Base-by-base conservation (phyloP, 1,140 invertebrate genomes). In the Coenobita brevimanus region DNA sequence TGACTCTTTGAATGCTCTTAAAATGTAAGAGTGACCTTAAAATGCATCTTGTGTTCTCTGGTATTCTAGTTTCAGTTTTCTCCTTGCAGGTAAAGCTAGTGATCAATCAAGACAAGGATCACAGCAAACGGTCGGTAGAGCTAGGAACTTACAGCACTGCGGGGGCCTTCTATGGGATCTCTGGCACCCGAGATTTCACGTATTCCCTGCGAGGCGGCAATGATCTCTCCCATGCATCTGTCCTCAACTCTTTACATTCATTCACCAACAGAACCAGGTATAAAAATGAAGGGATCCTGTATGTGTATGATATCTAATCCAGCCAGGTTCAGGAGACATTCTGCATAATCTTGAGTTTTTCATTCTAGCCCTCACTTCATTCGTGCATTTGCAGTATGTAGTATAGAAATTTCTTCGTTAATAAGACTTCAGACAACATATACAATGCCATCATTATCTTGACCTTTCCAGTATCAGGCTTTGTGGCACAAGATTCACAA, bases 31-130 rank as follows among this genome's bases (percentile, higher is more conserved):
- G n/a, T n/a, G n/a, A n/a, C n/a, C n/a, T n/a, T n/a, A n/a, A n/a
- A n/a, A n/a, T n/a, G n/a, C n/a, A n/a, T n/a, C n/a, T n/a, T n/a
- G n/a, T n/a, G n/a, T n/a, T n/a, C n/a, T n/a, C n/a, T 33, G 41
- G n/a, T 24, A 60, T 62, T 13, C 46, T 4, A 6, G 50, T 13
- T 50, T 50, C 8, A 33, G 24, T 43, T 8, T 82, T 82, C 54
- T 41, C 1, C 54, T n/a, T 15, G 17, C 6, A 90, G 91, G 91
- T 91, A 27, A 87, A 90, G 33, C 90, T 92, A 24, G 89, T 90
- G 15, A 84, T 93, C n/a, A 93, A 92, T 90, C 92, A 92, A 46
- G 91, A 92, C 41, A 93, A 93, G 90, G 93, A 93, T 83, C 91
- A 92, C 79, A 92, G 90, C 4, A 92, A 91, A 86, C 90, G 91